Evolutionary conservation across 2,113 vertebrate species (phyloP).

Genomic region (Seriola aureovittata): DNA sequence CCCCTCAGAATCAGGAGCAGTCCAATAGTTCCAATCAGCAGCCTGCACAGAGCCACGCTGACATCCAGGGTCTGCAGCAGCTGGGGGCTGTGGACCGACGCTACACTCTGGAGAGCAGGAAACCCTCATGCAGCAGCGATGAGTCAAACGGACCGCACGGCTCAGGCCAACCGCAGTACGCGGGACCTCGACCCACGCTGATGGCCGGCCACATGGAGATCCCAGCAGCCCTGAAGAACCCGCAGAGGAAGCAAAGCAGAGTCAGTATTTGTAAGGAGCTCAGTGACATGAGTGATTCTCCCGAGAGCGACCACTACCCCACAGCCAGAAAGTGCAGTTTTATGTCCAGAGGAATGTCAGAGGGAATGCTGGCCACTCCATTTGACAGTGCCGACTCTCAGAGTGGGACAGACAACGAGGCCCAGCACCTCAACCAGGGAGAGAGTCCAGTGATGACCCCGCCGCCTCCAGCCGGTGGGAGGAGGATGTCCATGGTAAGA

Average conservation of each 20-base stretch:
- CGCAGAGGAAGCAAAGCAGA: constrained; percentile 82
- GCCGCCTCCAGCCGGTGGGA: constrained; percentile 81
- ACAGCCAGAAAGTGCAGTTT: constrained; percentile 88
- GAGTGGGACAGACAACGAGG: constrained; percentile 79
- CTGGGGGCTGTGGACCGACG: constrained; percentile 38
- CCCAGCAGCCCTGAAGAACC: constrained; percentile 71
- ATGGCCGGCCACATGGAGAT: constrained; percentile 80
- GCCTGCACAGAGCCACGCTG: constrained; percentile 52
- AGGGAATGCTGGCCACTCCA: constrained; percentile 80
- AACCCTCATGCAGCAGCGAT: constrained; percentile 79
- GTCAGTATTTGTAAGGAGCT: constrained; percentile 83
- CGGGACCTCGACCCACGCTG: constrained; percentile 69
- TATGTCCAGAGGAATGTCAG: constrained; percentile 87
- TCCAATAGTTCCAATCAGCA: constrained; percentile 58
- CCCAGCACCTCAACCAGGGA: constrained; percentile 69
- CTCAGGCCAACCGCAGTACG: constrained; percentile 52
- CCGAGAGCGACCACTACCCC: constrained; percentile 82
- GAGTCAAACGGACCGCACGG: constrained; percentile 71
- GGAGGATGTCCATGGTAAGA: constrained; percentile 94
- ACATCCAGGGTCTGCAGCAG: constrained; percentile 77
- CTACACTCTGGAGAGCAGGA: constrained; percentile 72
- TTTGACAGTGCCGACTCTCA: constrained; percentile 82
- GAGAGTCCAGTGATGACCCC: constrained; percentile 84
- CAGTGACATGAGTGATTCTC: constrained; percentile 84
- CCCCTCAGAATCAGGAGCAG: constrained; percentile 64